A percentile compares a stretch with the other conserved stretches of the same genome.
Conservation (phyloP, 2,797 vertebrate species). For the Smutsia temminckii region DNA sequence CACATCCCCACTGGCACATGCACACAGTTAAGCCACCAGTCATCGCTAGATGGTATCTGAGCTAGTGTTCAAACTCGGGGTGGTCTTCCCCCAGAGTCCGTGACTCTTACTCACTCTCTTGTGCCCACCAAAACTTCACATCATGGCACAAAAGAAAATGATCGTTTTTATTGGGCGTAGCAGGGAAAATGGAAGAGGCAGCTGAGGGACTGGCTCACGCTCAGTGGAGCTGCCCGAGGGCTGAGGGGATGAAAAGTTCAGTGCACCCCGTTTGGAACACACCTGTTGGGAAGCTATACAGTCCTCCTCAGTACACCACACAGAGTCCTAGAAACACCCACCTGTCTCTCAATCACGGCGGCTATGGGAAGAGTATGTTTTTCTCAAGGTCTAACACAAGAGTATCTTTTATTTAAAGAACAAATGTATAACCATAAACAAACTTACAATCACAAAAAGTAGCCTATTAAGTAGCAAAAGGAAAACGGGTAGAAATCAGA, state of each 20-base stretch:
- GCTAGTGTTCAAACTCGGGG: no score
- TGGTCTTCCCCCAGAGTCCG: background rate
- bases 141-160: background rate
- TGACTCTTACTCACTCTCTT: rapidly evolving
- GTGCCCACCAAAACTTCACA: background rate
- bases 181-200: no score
- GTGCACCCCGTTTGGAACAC: background rate
- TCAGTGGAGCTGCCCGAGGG: background rate
- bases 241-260: no score
- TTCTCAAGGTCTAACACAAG: background rate
- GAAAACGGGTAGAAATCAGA: background rate
- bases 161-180: rapidly evolving
- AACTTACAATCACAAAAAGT: background rate
- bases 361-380: background rate
- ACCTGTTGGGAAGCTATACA: background rate
- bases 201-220: background rate
- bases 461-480: background rate
- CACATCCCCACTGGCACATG: no score
- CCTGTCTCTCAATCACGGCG: background rate
- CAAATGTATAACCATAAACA: background rate
- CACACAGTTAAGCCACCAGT: rapidly evolving
- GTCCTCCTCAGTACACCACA: background rate
- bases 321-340: background rate
- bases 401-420: background rate
- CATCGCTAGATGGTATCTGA: rapidly evolving